These are phyloP conservation scores for Iphiclides podalirius DNA, from an alignment of 2,888 invertebrate genomes.

Conservation along the genomic window DNA sequence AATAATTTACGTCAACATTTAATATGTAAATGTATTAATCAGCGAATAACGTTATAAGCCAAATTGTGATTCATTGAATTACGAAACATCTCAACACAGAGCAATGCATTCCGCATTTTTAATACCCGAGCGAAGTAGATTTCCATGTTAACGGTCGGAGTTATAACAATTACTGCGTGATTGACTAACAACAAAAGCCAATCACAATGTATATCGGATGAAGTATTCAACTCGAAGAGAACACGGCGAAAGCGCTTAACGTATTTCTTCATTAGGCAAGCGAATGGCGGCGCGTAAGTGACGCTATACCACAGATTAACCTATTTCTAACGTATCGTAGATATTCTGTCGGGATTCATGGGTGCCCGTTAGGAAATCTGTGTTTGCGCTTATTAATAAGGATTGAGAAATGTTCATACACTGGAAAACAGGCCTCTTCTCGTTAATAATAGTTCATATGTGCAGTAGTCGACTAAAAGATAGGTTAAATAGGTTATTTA, in stretches of 20 bases:
- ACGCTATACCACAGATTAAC: conserved; percentile 17
- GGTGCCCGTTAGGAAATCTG: not conserved
- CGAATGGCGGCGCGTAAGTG: conserved; percentile 17
- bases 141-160: conserved; percentile 12
- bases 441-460: too few relatives aligned
- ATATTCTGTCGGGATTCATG: not conserved
- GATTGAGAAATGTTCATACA: conserved; percentile 15
- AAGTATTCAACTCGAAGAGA: conserved; percentile 10
- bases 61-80: too few relatives aligned
- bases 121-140: conserved; percentile 20
- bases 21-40: too few relatives aligned
- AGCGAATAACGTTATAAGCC: too few relatives aligned
- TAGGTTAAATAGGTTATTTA: too few relatives aligned
- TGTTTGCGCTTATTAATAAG: not conserved
- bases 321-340: conserved; percentile 9
- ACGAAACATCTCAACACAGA: too few relatives aligned
- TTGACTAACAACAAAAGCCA: conserved; percentile 21
- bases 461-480: too few relatives aligned
- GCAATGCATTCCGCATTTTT: too few relatives aligned
- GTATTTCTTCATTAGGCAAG: conserved; percentile 22
- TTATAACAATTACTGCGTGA: conserved; percentile 15
- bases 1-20: too few relatives aligned
- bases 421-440: conserved; percentile 29
- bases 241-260: conserved; percentile 8
- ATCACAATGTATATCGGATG: conserved; percentile 10